Conservation (phyloP, 92 coral and sea anemone genomes). For the Heteractis magnifica region DNA sequence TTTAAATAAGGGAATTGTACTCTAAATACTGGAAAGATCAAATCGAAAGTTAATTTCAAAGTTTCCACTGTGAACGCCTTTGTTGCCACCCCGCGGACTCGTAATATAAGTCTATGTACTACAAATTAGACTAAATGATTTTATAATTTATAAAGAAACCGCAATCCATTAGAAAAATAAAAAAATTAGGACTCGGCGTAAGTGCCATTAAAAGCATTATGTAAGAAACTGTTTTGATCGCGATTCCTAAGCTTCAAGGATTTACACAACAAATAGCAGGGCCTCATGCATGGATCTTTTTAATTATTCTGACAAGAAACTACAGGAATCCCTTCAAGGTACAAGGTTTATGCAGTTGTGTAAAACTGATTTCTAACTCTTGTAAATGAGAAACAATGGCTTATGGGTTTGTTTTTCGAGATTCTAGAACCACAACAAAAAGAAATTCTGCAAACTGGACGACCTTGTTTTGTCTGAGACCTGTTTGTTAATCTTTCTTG, state of each 20-base stretch:
- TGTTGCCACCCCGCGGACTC: background rate
- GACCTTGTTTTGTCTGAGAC: too few relatives aligned
- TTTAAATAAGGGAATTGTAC: background rate
- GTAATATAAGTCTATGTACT: background rate
- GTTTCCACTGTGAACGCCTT: background rate
- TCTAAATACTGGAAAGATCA: background rate
- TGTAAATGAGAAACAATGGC: background rate
- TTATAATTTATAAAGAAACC: constrained; percentile 16
- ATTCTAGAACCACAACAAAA: too few relatives aligned
- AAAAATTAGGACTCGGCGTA: background rate
- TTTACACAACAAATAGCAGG: background rate
- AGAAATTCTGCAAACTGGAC: too few relatives aligned
- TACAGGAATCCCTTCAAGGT: background rate
- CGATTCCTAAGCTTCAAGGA: background rate
- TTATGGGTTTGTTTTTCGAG: too few relatives aligned
- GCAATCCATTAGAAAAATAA: constrained; percentile 7
- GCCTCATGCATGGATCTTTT: background rate
- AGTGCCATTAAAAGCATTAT: background rate
- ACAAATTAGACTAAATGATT: background rate
- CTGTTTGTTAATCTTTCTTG: too few relatives aligned
- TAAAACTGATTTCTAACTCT: background rate
- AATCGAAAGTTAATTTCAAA: background rate
- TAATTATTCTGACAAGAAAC: background rate
- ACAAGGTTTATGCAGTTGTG: background rate
- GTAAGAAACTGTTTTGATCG: background rate